Conservation (phyloP, 2,797 vertebrate genomes). For the Denticeps clupeoides region DNA sequence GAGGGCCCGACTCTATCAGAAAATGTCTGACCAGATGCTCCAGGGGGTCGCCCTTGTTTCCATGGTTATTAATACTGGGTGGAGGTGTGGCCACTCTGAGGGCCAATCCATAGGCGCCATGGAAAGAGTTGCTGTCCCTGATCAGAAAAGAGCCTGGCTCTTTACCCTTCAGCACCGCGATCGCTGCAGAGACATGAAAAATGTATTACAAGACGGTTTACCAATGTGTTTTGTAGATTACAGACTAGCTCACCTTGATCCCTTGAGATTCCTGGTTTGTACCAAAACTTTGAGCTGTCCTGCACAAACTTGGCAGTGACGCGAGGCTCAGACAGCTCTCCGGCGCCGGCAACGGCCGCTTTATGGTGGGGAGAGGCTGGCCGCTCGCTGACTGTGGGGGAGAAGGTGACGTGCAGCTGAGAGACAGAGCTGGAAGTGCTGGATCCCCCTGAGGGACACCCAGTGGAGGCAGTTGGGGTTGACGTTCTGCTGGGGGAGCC, state of each 20-base stretch:
- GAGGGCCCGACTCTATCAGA: conserved; percentile 79
- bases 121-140: conserved; percentile 69
- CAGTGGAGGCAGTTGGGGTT: conserved; percentile 42
- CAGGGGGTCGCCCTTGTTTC: conserved; percentile 58
- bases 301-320: conserved; percentile 80
- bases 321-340: conserved; percentile 47
- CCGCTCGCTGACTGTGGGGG: conserved; percentile 45
- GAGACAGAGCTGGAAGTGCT: conserved; percentile 22
- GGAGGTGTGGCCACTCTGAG: conserved; percentile 63
- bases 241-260: conserved; percentile 69
- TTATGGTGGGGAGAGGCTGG: conserved; percentile 20
- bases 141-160: conserved; percentile 66
- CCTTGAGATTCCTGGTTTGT: conserved; percentile 80
- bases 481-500: conserved; percentile 46
- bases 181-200: conserved; percentile 39
- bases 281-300: conserved; percentile 88
- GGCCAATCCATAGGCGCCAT: conserved; percentile 68
- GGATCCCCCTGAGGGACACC: conserved; percentile 21
- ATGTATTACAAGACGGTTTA: background rate
- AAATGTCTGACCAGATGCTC: conserved; percentile 88
- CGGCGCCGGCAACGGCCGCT: background rate
- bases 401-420: conserved; percentile 59
- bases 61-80: conserved; percentile 41
- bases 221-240: background rate
- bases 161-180: conserved; percentile 59